These are phyloP conservation scores for Labroides dimidiatus DNA, from an alignment of 2,797 vertebrate species.

Conservation along the genomic window DNA sequence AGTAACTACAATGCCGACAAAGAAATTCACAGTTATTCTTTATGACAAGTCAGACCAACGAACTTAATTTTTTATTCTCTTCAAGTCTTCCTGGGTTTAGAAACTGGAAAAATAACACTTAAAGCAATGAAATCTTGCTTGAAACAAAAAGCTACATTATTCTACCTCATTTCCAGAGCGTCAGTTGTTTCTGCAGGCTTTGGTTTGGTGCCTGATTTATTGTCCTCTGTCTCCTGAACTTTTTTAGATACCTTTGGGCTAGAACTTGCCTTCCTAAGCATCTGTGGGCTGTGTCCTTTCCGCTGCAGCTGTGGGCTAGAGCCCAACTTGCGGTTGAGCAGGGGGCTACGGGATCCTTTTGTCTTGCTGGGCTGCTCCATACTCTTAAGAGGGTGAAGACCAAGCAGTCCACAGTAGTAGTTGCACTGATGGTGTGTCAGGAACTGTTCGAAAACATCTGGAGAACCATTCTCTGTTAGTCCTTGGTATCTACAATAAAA, in stretches of 20 bases:
- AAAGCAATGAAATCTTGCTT: constrained; percentile 15
- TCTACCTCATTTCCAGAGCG: constrained; percentile 82
- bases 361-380: constrained; percentile 85
- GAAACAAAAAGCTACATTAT: constrained; percentile 21
- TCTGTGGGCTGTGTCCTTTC: constrained; percentile 91
- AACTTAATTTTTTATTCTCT: constrained; percentile 20
- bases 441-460: constrained; percentile 92
- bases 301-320: constrained; percentile 93
- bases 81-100: constrained; percentile 46
- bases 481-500: constrained; percentile 93
- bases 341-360: constrained; percentile 93
- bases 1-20: not conserved
- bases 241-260: constrained; percentile 87
- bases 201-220: constrained; percentile 67
- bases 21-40: constrained; percentile 65
- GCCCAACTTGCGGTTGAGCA: constrained; percentile 87
- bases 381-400: constrained; percentile 85
- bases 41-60: constrained; percentile 35
- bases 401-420: constrained; percentile 90
- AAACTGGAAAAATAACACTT: constrained; percentile 51
- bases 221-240: constrained; percentile 78
- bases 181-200: constrained; percentile 77
- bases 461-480: constrained; percentile 89
- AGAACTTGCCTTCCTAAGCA: constrained; percentile 78
- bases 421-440: constrained; percentile 89